These are phyloP conservation scores for Bombus cullumanus DNA, from an alignment of 1,140 invertebrate genomes.

Conservation along the genomic window DNA sequence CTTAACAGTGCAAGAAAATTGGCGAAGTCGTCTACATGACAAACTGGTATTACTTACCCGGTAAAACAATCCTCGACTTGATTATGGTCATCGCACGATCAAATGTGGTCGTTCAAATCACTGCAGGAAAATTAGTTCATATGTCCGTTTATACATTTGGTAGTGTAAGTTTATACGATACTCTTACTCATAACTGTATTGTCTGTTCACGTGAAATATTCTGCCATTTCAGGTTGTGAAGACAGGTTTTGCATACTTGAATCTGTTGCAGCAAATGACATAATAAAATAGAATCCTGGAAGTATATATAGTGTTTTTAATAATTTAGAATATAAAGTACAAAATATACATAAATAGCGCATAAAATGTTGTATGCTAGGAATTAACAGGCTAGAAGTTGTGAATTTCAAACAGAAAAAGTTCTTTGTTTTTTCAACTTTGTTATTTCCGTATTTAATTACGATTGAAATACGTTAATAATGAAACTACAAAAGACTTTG, in stretches of 20 bases:
- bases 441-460: no score
- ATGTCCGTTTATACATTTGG: constrained; percentile 67
- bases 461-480: no score
- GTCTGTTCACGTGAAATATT: no score
- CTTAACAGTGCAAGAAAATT: constrained; percentile 62
- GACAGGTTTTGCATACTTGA: constrained; percentile 53
- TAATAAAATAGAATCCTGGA: background rate
- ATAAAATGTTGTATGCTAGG: no score
- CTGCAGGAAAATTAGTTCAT: constrained; percentile 66
- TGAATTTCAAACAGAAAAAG: no score
- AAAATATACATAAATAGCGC: no score
- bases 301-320: background rate
- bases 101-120: constrained; percentile 57
- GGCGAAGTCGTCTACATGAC: constrained; percentile 66
- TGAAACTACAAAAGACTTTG: no score
- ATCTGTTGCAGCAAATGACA: constrained; percentile 42
- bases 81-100: constrained; percentile 67
- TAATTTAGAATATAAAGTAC: no score
- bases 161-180: constrained; percentile 52
- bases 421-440: no score
- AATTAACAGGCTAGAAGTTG: no score
- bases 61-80: constrained; percentile 53
- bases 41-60: constrained; percentile 67
- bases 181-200: background rate
- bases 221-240: constrained; percentile 64